These are phyloP conservation scores for Eilema depressum DNA, from an alignment of 2,888 invertebrate genomes.

Conservation along the genomic window DNA sequence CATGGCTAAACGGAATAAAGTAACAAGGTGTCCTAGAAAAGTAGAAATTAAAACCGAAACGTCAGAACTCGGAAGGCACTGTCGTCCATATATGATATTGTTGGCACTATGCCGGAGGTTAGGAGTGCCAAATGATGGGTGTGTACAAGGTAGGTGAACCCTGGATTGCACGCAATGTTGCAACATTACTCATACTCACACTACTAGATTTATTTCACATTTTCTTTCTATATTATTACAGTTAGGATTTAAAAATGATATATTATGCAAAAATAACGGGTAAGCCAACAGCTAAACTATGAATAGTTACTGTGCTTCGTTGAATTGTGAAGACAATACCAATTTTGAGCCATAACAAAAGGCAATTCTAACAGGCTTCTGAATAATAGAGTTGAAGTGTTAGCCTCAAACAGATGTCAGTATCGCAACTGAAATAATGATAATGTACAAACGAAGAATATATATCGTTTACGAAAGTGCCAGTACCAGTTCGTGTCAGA, in stretches of 20 bases:
- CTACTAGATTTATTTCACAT: neutral
- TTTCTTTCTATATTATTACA: neutral
- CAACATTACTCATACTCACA: constrained; percentile 39
- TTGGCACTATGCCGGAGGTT: constrained; percentile 60
- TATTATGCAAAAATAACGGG: too few relatives aligned
- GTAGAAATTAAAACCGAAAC: constrained; percentile 51
- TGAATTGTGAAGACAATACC: neutral
- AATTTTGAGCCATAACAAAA: neutral
- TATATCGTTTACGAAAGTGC: constrained; percentile 2
- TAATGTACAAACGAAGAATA: constrained; percentile 5
- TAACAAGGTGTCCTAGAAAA: constrained; percentile 55
- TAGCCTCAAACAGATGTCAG: neutral
- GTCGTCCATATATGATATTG: constrained; percentile 49
- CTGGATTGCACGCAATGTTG: constrained; percentile 51
- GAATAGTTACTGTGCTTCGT: neutral
- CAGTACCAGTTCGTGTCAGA: constrained; percentile 33
- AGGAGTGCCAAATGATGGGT: constrained; percentile 65
- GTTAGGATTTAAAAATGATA: too few relatives aligned
- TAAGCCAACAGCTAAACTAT: neutral
- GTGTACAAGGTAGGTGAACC: constrained; percentile 28
- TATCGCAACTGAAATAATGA: constrained; percentile 5
- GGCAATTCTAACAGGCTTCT: constrained; percentile 1
- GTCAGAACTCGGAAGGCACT: constrained; percentile 48
- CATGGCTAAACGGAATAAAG: constrained; percentile 31
- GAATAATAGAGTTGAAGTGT: neutral